These are phyloP conservation scores for Myotis myotis DNA, from an alignment of 2,797 vertebrate species.

Conservation along the genomic window DNA sequence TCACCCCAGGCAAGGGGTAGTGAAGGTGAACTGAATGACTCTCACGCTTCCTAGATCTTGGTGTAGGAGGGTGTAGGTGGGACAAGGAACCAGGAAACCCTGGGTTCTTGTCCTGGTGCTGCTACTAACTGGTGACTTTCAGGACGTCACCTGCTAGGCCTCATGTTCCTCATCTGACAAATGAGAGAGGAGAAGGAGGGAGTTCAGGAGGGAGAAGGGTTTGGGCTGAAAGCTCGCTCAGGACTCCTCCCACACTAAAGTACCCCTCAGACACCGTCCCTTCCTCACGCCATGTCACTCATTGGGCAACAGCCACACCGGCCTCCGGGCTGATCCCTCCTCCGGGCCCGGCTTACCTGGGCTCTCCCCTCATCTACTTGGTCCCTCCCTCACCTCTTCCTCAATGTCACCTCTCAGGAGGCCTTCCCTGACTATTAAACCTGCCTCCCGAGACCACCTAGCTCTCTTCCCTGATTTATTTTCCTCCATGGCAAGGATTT, in stretches of 20 bases:
- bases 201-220: background rate
- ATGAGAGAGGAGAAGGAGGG: too few relatives aligned
- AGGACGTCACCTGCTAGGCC: background rate
- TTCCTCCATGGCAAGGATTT: background rate
- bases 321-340: background rate
- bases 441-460: background rate
- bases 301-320: background rate
- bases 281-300: background rate
- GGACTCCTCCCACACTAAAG: background rate
- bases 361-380: background rate
- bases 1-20: fast-evolving
- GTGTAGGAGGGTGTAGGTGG: too few relatives aligned
- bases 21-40: too few relatives aligned
- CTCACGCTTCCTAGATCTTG: background rate
- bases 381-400: fast-evolving
- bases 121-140: background rate
- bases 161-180: background rate
- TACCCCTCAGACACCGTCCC: background rate
- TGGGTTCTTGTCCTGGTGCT: background rate
- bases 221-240: background rate
- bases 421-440: background rate
- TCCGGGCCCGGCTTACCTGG: background rate
- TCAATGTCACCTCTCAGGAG: background rate
- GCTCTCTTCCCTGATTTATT: background rate
- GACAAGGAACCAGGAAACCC: background rate